phyloP scores from a whole-genome alignment of 1,140 invertebrate species.

The Apis florea region DNA sequence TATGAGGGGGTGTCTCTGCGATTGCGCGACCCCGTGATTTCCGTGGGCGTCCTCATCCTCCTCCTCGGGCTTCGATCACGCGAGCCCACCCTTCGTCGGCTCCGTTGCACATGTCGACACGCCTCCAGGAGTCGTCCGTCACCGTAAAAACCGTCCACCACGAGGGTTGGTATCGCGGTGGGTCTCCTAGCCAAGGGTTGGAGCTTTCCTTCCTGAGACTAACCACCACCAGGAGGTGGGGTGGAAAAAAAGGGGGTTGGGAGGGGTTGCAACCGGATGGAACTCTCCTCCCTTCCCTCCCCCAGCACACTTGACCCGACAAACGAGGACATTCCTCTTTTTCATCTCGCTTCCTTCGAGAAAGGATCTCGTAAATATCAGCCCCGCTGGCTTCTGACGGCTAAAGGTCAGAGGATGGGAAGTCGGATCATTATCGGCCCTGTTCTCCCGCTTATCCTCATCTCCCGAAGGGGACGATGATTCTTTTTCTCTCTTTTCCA shows the following conservation, averaged over 20 bases:
- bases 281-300: neutral
- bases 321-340: conserved; percentile 66
- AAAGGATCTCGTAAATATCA: conserved; percentile 46
- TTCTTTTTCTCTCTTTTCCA: neutral
- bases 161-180: conserved; percentile 51
- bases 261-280: neutral
- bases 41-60: conserved; percentile 66
- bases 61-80: conserved; percentile 60
- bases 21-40: conserved; percentile 65
- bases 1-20: conserved; percentile 55
- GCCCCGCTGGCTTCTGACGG: neutral
- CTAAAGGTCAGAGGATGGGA: conserved; percentile 29
- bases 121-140: conserved; percentile 68
- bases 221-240: neutral
- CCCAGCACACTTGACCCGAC: conserved; percentile 53
- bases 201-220: conserved; percentile 15
- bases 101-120: conserved; percentile 67
- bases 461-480: neutral
- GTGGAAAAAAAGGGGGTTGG: neutral
- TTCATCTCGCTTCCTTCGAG: conserved; percentile 47
- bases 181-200: conserved; percentile 50
- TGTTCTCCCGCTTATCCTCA: neutral
- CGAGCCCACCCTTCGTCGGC: conserved; percentile 61
- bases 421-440: conserved; percentile 15
- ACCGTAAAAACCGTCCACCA: conserved; percentile 67